These are phyloP conservation scores for Bombus impatiens DNA, from an alignment of 1,140 invertebrate species.

Conservation along the genomic window DNA sequence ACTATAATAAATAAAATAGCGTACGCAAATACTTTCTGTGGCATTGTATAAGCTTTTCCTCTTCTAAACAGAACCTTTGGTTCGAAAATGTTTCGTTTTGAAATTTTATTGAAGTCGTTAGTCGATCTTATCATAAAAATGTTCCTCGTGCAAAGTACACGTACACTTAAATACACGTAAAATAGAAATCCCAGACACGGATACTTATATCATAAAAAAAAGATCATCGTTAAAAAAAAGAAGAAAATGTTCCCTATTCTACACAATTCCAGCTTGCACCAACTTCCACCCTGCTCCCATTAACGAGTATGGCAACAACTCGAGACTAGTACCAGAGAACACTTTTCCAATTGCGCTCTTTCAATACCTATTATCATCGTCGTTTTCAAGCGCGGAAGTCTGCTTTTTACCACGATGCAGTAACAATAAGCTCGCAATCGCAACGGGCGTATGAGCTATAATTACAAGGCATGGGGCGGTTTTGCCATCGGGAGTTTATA, in stretches of 20 bases:
- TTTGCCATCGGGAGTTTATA: conserved; percentile 9
- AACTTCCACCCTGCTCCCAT: neutral
- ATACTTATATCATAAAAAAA: neutral
- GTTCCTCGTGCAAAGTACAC: no score
- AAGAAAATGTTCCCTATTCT: neutral
- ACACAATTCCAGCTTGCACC: neutral
- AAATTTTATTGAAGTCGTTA: no score
- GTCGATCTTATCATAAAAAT: no score
- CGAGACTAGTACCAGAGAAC: neutral
- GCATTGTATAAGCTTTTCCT: no score
- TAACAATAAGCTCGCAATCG: neutral
- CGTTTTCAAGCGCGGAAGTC: neutral
- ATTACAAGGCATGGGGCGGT: neutral
- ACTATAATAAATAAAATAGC: no score
- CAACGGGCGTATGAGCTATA: neutral
- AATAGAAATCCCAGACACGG: neutral
- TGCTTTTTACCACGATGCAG: neutral
- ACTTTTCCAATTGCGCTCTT: neutral
- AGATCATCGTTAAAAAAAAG: no score
- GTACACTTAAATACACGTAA: no score
- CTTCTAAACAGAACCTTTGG: no score
- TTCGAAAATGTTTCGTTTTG: no score
- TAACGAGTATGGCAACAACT: neutral
- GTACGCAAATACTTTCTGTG: no score
- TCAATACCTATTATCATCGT: neutral